phyloP scores from a whole-genome alignment of 1,140 invertebrate genomes.

The Drosophila funebris region DNA sequence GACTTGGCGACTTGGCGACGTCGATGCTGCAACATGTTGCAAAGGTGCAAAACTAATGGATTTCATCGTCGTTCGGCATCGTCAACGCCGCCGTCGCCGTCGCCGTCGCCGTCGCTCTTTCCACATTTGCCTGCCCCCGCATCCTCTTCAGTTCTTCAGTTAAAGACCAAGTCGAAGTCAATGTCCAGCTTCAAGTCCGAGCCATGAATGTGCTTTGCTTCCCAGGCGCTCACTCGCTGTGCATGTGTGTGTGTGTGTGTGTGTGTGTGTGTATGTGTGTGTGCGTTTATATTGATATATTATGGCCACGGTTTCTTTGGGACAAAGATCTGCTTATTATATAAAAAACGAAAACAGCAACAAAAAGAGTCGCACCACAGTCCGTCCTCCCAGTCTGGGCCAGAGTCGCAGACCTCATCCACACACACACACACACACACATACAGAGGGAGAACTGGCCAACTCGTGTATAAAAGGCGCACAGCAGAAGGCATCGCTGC shows the following conservation, averaged over 20 bases:
- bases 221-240: constrained; percentile 64
- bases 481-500: constrained; percentile 80
- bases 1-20: constrained; percentile 47
- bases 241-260: constrained; percentile 25
- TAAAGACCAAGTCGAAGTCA: not conserved
- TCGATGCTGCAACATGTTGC: constrained; percentile 75
- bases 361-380: constrained; percentile 56
- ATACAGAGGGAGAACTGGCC: constrained; percentile 2
- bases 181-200: constrained; percentile 50
- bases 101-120: not conserved
- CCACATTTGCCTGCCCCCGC: constrained; percentile 5
- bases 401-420: constrained; percentile 59
- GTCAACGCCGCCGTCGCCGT: constrained; percentile 45
- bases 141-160: not conserved
- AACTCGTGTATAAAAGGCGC: constrained; percentile 64
- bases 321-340: constrained; percentile 84
- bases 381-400: constrained; percentile 35
- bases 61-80: constrained; percentile 69
- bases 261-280: constrained; percentile 45
- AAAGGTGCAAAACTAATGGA: constrained; percentile 82
- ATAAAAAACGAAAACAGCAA: constrained; percentile 73
- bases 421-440: constrained; percentile 31
- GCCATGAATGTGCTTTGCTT: constrained; percentile 78
- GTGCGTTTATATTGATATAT: constrained; percentile 82
- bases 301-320: constrained; percentile 83